phyloP scores from a whole-genome alignment of 2,797 vertebrate species.

The Phyllotis vaccarum region DNA sequence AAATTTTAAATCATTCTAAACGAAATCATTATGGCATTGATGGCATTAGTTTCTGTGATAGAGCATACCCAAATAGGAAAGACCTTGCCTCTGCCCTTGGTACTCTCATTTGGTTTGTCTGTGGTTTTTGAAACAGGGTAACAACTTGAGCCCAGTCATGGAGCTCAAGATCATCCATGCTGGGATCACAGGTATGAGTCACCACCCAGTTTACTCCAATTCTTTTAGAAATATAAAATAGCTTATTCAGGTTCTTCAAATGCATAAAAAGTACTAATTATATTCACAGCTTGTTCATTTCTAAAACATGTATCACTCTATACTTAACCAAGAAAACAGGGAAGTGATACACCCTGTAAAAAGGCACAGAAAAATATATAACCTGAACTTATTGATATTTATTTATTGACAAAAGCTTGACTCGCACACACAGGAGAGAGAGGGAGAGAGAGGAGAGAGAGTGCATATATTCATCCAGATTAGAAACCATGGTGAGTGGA shows the following conservation, averaged over 20 bases:
- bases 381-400: background rate
- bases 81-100: background rate
- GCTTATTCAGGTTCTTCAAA: conserved; percentile 1
- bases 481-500: background rate
- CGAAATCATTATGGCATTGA: conserved; percentile 48
- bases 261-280: background rate
- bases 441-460: no score
- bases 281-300: conserved; percentile 22
- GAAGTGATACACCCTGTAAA: conserved; percentile 10
- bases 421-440: background rate
- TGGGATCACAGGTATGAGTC: background rate
- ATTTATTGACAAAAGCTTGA: background rate
- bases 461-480: background rate
- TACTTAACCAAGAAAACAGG: conserved; percentile 21
- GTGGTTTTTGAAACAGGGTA: background rate
- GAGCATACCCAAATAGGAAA: conserved; percentile 7
- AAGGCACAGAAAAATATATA: background rate
- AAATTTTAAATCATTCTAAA: conserved; percentile 40
- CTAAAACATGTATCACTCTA: conserved; percentile 19
- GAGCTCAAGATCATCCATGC: background rate
- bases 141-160: background rate
- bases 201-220: background rate
- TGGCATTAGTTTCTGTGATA: conserved; percentile 1
- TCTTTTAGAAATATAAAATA: background rate
- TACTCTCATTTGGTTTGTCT: background rate